Base-by-base conservation (phyloP, 2,888 invertebrate genomes). In the Fissipunctia ypsillon region DNA sequence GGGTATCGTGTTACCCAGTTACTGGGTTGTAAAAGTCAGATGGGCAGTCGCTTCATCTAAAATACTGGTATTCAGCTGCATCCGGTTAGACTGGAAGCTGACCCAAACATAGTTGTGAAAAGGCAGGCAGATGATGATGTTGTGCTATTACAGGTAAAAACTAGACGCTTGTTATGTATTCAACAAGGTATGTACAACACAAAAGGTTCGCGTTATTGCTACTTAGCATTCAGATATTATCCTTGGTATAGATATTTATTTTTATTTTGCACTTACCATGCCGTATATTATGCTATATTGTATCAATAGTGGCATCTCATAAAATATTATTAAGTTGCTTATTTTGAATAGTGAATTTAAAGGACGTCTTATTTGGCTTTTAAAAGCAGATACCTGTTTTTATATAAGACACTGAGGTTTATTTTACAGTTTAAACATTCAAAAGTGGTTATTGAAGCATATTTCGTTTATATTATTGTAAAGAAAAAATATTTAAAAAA, bases 201-300 rank as follows among this genome's bases (percentile, higher is more conserved):
- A 78, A 81, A 81, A 64, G 79, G 74, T 67, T 64, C 56, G 19
- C 48, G 69, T 70, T 82, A 78, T 69, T 61, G 59, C 67, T 65
- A 68, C 61, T 75, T 70, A 19, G 38, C 43, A 75, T 83, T 78
- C 69, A 75, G 28, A 78, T 83, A 74, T 74, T 73, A 64, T 52
- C 64, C 7, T 66, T 25, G 25, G 50, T 64, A 48, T 48, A 54
- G 19, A 56, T 74, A 38, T 9, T 38, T 38, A 72, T 74, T 73
- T 54, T 76, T 78, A 75, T 81, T 78, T 25, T 60, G 50, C 67
- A 68, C 69, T 73, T 66, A 43, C 50, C 60, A 56, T 65, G 67
- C 48, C 14, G 25, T 41, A 60, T 67, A 50, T 68, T 67, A 50
- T 68, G 19, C 16, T 35, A 25, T 52, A 31, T 57, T 56, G 28